phyloP scores from a whole-genome alignment of 2,113 vertebrate genomes.

The Tautogolabrus adspersus region DNA sequence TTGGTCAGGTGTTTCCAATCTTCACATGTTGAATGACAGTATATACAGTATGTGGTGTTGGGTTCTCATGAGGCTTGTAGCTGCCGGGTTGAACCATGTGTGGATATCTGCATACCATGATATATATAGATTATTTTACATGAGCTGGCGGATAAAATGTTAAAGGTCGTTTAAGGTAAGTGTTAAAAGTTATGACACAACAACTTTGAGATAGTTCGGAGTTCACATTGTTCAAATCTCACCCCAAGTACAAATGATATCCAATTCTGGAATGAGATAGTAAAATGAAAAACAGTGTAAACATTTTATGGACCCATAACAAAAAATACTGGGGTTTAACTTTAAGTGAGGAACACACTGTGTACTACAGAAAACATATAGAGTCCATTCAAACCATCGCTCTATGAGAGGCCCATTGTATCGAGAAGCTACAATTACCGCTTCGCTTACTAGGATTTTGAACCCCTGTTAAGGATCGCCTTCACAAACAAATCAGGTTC shows the following conservation, averaged over 20 bases:
- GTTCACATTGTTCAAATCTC: background rate
- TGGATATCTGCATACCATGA: conserved; percentile 28
- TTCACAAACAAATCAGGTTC: background rate
- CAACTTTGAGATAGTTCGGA: too few species aligned
- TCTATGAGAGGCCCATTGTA: too few species aligned
- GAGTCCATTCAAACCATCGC: too few species aligned
- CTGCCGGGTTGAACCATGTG: conserved; percentile 29
- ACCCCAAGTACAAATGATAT: too few species aligned
- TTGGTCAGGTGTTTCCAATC: conserved; percentile 14
- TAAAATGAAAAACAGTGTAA: background rate
- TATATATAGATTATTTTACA: conserved; percentile 15
- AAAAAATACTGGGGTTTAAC: too few species aligned
- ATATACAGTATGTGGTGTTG: conserved; percentile 30
- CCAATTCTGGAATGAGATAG: too few species aligned
- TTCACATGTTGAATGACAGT: conserved; percentile 3
- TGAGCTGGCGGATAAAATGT: background rate
- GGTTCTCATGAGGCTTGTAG: conserved; percentile 14
- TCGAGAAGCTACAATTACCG: too few species aligned
- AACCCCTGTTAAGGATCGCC: background rate
- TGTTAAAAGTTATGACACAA: background rate
- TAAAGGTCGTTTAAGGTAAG: conserved; percentile 15
- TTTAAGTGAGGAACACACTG: too few species aligned
- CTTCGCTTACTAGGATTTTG: background rate
- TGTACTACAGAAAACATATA: too few species aligned
- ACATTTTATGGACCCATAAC: background rate